A percentile compares a stretch with the other conserved stretches of the same genome.
phyloP scores from a whole-genome alignment of 2,888 invertebrate species.

The Dryomyza anilis region DNA sequence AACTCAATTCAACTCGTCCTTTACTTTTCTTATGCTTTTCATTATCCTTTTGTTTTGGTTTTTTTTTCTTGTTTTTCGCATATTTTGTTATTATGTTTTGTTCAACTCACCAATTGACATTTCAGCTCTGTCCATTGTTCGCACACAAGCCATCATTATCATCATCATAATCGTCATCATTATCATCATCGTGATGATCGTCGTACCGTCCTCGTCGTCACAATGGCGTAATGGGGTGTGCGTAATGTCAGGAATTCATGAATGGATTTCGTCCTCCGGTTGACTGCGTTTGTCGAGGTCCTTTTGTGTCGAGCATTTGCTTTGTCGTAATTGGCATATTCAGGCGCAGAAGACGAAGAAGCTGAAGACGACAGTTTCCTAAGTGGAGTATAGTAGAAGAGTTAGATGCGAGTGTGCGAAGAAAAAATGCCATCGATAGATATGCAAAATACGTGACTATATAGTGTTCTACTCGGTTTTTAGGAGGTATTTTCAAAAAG shows the following conservation, averaged over 20 bases:
- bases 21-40: slow-evolving; percentile 1
- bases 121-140: slow-evolving; percentile 13
- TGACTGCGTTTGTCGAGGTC: slow-evolving; percentile 4
- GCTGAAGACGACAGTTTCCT: neutral
- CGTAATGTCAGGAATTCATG: slow-evolving; percentile 2
- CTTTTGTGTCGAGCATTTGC: slow-evolving; percentile 15
- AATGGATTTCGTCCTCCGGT: slow-evolving; percentile 5
- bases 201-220: neutral
- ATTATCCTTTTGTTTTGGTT: slow-evolving; percentile 1
- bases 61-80: neutral
- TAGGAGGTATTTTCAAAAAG: too few species aligned
- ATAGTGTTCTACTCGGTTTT: too few species aligned
- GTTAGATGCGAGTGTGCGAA: neutral
- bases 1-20: neutral
- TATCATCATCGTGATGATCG: too few species aligned
- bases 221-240: slow-evolving; percentile 9
- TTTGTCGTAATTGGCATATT: slow-evolving; percentile 14
- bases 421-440: too few species aligned
- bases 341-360: neutral
- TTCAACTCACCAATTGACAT: slow-evolving; percentile 2
- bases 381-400: neutral
- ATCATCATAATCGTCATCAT: too few species aligned
- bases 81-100: too few species aligned
- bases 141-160: neutral
- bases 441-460: too few species aligned